phyloP scores from a whole-genome alignment of 1,140 invertebrate genomes.

The Pygmarrhopalites habei region DNA sequence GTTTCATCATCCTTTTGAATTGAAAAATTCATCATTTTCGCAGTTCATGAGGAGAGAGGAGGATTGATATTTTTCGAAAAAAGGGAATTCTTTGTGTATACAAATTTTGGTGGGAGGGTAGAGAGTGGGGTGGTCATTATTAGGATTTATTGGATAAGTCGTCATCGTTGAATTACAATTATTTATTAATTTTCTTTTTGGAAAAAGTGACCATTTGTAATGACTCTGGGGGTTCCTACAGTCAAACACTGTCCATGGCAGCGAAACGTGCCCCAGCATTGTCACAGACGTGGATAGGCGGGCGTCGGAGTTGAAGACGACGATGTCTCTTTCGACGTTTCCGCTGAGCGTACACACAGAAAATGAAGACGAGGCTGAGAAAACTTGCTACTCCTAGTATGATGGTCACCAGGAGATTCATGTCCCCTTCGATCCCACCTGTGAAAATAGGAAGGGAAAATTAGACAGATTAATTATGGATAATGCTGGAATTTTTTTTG shows the following conservation, averaged over 20 bases:
- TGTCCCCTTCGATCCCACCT: slow-evolving; percentile 24
- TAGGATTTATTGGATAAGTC: too few species aligned
- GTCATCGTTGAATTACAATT: too few species aligned
- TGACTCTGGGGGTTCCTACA: slow-evolving; percentile 15
- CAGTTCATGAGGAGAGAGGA: too few species aligned
- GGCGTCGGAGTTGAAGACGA: slow-evolving; percentile 28
- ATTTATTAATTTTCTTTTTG: too few species aligned
- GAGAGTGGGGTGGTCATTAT: neutral
- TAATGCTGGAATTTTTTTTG: too few species aligned
- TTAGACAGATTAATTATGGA: too few species aligned
- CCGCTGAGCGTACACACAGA: slow-evolving; percentile 33
- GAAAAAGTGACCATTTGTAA: too few species aligned
- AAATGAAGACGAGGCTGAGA: slow-evolving; percentile 11
- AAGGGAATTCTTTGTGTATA: too few species aligned
- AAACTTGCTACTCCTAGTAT: slow-evolving; percentile 17
- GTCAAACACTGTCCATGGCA: slow-evolving; percentile 38
- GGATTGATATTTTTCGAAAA: too few species aligned
- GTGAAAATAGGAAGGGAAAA: neutral
- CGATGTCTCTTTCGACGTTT: slow-evolving; percentile 30
- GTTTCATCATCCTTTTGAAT: too few species aligned
- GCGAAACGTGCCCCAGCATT: slow-evolving; percentile 37
- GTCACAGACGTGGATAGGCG: slow-evolving; percentile 37
- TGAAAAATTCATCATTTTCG: too few species aligned
- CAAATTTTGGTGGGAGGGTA: too few species aligned
- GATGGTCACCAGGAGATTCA: slow-evolving; percentile 27